Evolutionary conservation across 2,113 vertebrate genomes (phyloP).

Genomic region (Oncorhynchus kisutch): DNA sequence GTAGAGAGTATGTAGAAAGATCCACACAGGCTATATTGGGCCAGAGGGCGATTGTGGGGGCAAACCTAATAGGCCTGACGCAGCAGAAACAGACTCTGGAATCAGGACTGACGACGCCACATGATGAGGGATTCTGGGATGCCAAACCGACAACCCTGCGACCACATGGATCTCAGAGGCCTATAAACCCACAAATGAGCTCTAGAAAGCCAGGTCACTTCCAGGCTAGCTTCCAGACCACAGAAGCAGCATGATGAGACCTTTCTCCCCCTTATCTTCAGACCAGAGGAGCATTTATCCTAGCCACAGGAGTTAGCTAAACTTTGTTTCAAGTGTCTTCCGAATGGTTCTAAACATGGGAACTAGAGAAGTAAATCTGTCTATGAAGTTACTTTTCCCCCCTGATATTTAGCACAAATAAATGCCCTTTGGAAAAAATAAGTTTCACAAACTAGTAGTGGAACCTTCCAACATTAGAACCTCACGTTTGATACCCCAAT

Average conservation of each 20-base stretch:
- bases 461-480: too few species aligned
- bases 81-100: background rate
- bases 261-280: background rate
- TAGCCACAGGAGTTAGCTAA: background rate
- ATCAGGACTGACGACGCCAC: background rate
- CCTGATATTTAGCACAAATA: too few species aligned
- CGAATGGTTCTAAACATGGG: background rate
- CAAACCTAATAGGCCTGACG: background rate
- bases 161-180: conserved; percentile 10
- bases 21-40: background rate
- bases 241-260: background rate
- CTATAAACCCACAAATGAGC: background rate
- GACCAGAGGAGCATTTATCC: background rate
- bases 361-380: background rate
- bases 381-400: too few species aligned
- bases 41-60: background rate
- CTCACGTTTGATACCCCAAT: too few species aligned
- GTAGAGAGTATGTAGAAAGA: background rate
- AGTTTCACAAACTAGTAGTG: too few species aligned
- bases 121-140: conserved; percentile 9
- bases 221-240: background rate
- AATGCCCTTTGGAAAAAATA: too few species aligned
- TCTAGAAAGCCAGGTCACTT: background rate
- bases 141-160: conserved; percentile 9
- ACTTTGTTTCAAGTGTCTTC: background rate